Conservation (phyloP, 1,140 invertebrate species). For the Drosophila pruinosa region DNA sequence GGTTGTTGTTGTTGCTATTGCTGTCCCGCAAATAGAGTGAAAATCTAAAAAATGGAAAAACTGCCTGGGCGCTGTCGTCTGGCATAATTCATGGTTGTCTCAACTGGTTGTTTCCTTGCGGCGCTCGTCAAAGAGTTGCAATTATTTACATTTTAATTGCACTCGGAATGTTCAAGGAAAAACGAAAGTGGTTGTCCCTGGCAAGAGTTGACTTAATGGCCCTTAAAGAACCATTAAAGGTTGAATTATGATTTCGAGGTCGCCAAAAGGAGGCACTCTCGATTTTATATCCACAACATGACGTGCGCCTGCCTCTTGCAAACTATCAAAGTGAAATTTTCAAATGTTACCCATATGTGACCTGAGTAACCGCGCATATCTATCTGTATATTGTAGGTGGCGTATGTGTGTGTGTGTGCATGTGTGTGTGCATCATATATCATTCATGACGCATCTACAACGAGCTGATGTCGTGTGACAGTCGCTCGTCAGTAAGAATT, state of each 20-base stretch:
- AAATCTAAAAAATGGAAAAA: slow-evolving; percentile 65
- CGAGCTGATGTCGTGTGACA: slow-evolving; percentile 31
- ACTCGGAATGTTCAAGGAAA: slow-evolving; percentile 64
- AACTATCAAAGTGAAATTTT: slow-evolving; percentile 19
- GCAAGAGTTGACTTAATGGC: slow-evolving; percentile 73
- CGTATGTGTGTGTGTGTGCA: not conserved
- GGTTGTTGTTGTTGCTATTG: slow-evolving; percentile 20
- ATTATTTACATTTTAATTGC: slow-evolving; percentile 71
- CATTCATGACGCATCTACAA: slow-evolving; percentile 58
- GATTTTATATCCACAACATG: slow-evolving; percentile 38
- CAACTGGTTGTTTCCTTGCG: not conserved
- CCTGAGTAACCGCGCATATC: not conserved
- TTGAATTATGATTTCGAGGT: slow-evolving; percentile 76
- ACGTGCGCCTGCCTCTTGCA: slow-evolving; percentile 28
- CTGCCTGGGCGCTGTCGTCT: not conserved
- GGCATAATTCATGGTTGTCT: slow-evolving; percentile 1
- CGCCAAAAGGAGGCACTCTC: slow-evolving; percentile 38
- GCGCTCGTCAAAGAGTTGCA: slow-evolving; percentile 73
- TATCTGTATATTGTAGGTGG: too few species aligned
- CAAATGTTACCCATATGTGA: slow-evolving; percentile 5
- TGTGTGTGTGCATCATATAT: slow-evolving; percentile 11
- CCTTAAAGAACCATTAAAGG: slow-evolving; percentile 64
- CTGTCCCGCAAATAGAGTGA: slow-evolving; percentile 70
- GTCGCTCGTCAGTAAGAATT: slow-evolving; percentile 49
- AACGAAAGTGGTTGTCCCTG: slow-evolving; percentile 55